Base-by-base conservation (phyloP, 2,888 invertebrate species). In the Branchipolynoe longqiensis region DNA sequence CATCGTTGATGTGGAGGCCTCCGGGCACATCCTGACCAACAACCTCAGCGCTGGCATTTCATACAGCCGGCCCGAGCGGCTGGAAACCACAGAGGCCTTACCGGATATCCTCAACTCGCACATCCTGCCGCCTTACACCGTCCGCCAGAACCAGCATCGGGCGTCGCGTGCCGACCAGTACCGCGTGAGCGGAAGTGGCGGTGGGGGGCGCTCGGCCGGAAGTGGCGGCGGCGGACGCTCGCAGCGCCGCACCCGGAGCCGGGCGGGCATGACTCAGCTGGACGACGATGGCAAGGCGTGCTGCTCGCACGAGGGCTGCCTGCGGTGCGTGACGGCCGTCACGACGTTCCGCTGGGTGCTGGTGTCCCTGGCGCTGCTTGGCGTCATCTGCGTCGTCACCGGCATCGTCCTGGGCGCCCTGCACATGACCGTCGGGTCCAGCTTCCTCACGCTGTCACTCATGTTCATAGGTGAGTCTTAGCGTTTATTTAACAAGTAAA, bases 401-500 rank as follows among this genome's bases (percentile, higher is more conserved):
- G 93, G 93, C 1, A 92, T 93, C 83, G 90, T 93, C 12, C 88
- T 93, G 33, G 93, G 93, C 1, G 92, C 92, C 12, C 89, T 93
- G 1, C 92, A 92, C 87, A 85, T 87, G 85, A 90, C 91, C 4
- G 41, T 85, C n/a, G 73, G 91, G 36, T 91, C 90, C 86, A 92
- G 91, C 74, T 93, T 92, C 88, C 91, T 93, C 40, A 92, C 92
- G 82, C 89, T 93, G 36, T 92, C 93, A 25, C 91, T 93, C 56
- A 93, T 93, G 92, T 93, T 93, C 88, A 91, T 93, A 86, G 93
- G 93, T 93, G 88, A 91, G 93, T 91, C 6, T 18, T 18, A 31
- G 2, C 25, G 25, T n/a, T 48, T 48, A 48, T 48, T 48, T 48
- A n/a, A n/a, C n/a, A n/a, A n/a, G n/a, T n/a, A n/a, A n/a, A n/a